Evolutionary conservation across 2,113 vertebrate species (phyloP).

Genomic region (Gavia stellata): DNA sequence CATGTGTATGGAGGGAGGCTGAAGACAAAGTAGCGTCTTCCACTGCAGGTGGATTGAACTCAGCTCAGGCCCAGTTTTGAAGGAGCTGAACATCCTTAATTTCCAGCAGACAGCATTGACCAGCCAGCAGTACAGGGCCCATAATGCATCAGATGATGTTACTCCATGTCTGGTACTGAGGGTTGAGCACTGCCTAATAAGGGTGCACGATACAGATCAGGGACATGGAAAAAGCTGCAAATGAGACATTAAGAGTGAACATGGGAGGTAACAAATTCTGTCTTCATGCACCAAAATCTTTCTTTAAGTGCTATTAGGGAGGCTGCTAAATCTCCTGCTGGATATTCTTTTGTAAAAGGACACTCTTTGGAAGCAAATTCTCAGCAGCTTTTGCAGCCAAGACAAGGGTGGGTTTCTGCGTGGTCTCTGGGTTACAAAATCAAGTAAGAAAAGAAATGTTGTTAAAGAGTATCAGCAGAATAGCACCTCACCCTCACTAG

Average conservation of each 20-base stretch:
- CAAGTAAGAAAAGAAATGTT: neutral
- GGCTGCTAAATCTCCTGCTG: neutral
- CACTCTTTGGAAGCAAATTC: neutral
- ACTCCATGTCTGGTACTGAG: neutral
- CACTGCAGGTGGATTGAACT: neutral
- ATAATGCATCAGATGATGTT: neutral
- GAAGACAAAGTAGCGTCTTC: neutral
- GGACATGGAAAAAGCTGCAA: neutral
- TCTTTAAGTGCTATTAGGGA: neutral
- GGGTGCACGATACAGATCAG: neutral
- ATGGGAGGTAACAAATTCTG: neutral
- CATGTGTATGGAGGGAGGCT: neutral
- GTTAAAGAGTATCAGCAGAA: neutral
- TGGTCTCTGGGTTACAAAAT: neutral
- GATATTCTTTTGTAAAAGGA: neutral
- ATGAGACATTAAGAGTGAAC: too few species aligned
- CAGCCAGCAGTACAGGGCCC: neutral
- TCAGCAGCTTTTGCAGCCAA: neutral
- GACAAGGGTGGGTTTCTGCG: neutral
- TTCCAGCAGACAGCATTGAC: neutral
- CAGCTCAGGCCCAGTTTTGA: neutral
- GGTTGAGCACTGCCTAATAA: neutral
- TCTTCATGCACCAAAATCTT: neutral
- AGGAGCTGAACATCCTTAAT: neutral
- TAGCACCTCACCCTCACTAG: neutral